phyloP scores from a whole-genome alignment of 2,888 invertebrate species.

The Drosophila setosimentum region DNA sequence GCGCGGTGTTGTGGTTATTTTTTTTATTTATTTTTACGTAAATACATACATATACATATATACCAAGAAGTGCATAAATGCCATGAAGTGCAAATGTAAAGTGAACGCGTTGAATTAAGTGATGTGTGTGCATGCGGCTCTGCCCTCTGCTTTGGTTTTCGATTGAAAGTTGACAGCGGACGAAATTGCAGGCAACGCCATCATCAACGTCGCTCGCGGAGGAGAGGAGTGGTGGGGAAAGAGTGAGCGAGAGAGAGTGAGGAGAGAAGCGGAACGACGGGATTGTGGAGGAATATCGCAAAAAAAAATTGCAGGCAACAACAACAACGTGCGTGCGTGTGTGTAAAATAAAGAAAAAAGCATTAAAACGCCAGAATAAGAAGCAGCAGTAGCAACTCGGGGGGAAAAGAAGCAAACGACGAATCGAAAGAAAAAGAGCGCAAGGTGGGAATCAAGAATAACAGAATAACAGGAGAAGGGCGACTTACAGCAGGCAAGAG shows the following conservation, averaged over 20 bases:
- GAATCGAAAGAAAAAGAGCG: conserved; percentile 43
- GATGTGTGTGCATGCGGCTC: conserved; percentile 43
- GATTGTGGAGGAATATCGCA: conserved; percentile 55
- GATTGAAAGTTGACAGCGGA: conserved; percentile 45
- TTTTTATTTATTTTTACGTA: conserved; percentile 74
- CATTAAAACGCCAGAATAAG: conserved; percentile 51
- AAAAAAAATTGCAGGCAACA: conserved; percentile 62
- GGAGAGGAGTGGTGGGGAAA: conserved; percentile 9
- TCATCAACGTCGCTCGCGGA: conserved; percentile 25
- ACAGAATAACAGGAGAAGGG: conserved; percentile 46
- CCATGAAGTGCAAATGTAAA: conserved; percentile 51
- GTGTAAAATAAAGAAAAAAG: conserved; percentile 42
- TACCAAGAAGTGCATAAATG: conserved; percentile 48
- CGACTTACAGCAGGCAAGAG: conserved; percentile 32
- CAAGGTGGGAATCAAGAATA: conserved; percentile 50
- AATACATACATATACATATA: conserved; percentile 40
- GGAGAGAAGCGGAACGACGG: conserved; percentile 49
- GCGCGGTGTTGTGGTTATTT: conserved; percentile 67
- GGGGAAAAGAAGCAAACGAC: conserved; percentile 37
- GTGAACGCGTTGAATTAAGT: conserved; percentile 33
- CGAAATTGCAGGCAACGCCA: conserved; percentile 53
- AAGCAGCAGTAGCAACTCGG: conserved; percentile 38
- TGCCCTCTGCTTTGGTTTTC: conserved; percentile 20
- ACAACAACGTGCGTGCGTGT: conserved; percentile 67
- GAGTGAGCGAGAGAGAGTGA: conserved; percentile 1